phyloP scores from a whole-genome alignment of 2,113 vertebrate species.

The Pelecanus crispus region DNA sequence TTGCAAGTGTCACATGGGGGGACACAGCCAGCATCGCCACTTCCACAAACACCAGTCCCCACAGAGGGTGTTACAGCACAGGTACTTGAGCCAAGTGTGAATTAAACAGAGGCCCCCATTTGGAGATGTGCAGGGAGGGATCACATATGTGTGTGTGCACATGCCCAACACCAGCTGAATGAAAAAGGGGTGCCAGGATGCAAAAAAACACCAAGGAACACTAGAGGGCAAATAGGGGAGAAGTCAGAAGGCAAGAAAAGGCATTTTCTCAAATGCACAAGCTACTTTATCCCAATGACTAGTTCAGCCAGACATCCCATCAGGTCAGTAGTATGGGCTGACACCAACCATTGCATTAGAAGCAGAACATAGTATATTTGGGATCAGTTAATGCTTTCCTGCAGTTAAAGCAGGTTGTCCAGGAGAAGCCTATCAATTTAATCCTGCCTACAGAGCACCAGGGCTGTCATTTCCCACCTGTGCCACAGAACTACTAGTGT shows the following conservation, averaged over 20 bases:
- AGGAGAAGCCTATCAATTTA: not conserved
- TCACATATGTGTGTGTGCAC: accelerated
- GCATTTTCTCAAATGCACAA: not conserved
- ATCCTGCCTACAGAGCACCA: not conserved
- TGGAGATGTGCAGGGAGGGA: not conserved
- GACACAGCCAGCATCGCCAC: too few species aligned
- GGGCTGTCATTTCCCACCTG: slow-evolving; percentile 10
- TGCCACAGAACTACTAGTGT: not conserved
- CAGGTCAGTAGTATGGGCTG: not conserved
- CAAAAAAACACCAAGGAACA: not conserved
- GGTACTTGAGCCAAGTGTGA: not conserved
- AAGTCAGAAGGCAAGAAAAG: not conserved
- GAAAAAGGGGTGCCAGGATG: not conserved
- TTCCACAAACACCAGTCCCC: not conserved
- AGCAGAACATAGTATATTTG: not conserved
- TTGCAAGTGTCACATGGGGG: accelerated
- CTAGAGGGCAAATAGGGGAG: not conserved
- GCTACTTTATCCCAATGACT: not conserved
- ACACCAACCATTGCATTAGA: not conserved
- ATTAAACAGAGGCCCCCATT: not conserved
- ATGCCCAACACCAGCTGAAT: not conserved
- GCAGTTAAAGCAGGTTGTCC: not conserved
- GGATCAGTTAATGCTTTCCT: not conserved
- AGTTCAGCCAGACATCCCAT: not conserved
- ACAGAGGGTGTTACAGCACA: accelerated